Percentiles rank a stretch among this genome's conserved stretches.
Conservation (phyloP, 2,113 vertebrate genomes). For the Gallinago paraguaiae region DNA sequence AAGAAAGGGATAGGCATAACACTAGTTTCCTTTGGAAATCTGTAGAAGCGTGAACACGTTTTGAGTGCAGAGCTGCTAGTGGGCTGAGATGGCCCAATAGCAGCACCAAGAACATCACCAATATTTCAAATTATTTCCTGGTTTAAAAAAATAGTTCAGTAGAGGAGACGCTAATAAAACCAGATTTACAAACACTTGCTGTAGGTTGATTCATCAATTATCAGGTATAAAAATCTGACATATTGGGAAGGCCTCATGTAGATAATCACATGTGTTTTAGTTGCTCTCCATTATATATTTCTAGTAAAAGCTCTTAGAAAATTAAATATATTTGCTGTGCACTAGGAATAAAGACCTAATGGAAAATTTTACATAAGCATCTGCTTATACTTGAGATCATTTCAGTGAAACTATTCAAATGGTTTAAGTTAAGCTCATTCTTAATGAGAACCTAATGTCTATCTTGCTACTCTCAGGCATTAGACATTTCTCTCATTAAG, state of each 20-base stretch:
- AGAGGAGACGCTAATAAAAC: background rate
- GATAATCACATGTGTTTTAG: background rate
- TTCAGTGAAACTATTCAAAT: background rate
- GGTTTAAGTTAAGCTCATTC: background rate
- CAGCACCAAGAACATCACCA: background rate
- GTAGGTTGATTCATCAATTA: background rate
- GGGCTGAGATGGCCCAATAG: background rate
- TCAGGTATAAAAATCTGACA: rapidly evolving
- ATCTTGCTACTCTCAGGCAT: background rate
- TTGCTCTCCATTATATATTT: background rate
- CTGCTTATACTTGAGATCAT: background rate
- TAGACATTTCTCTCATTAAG: background rate
- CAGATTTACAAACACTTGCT: background rate
- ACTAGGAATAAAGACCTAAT: background rate
- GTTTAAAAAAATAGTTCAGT: background rate
- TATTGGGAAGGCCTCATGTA: background rate
- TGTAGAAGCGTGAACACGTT: background rate
- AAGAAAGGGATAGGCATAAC: background rate
- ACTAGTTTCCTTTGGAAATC: background rate
- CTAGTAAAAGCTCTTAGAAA: background rate
- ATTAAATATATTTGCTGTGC: background rate
- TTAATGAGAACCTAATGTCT: background rate
- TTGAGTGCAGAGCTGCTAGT: background rate
- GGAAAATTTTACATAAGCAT: background rate
- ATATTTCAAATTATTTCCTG: background rate